A percentile compares a stretch with the other conserved stretches of the same genome.
These are phyloP conservation scores for Cliona cf. orientalis DNA, from an alignment of 37 sponge, comb jelly and placozoan genomes.

Conservation along the genomic window DNA sequence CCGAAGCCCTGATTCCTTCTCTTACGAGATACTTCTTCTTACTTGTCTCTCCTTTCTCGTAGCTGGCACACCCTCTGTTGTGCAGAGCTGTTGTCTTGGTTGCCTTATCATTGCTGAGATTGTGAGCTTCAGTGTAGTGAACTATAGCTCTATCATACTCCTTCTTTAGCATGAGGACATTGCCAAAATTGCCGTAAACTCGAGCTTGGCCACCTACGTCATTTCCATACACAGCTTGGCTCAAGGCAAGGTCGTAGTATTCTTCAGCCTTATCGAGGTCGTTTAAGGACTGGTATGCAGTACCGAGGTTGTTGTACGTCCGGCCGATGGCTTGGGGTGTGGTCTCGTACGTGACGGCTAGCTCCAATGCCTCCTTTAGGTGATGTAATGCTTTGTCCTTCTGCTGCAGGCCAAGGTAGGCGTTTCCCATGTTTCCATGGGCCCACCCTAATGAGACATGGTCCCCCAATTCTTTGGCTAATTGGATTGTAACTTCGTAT, in stretches of 20 bases:
- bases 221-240: slow-evolving; percentile 71
- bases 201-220: slow-evolving; percentile 68
- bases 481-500: slow-evolving; percentile 38
- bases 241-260: slow-evolving; percentile 69
- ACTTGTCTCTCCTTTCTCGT: slow-evolving; percentile 48
- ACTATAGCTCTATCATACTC: slow-evolving; percentile 47
- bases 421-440: slow-evolving; percentile 81
- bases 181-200: slow-evolving; percentile 77
- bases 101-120: slow-evolving; percentile 48
- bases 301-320: slow-evolving; percentile 75
- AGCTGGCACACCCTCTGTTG: slow-evolving; percentile 76
- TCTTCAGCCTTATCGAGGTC: slow-evolving; percentile 55
- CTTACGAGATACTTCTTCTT: neutral
- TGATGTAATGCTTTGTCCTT: slow-evolving; percentile 63
- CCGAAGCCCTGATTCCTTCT: neutral
- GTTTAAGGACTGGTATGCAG: slow-evolving; percentile 59
- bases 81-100: slow-evolving; percentile 63
- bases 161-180: slow-evolving; percentile 63
- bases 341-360: slow-evolving; percentile 54
- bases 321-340: slow-evolving; percentile 65
- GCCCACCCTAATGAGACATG: slow-evolving; percentile 66
- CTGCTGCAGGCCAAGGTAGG: slow-evolving; percentile 59
- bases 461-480: slow-evolving; percentile 51
- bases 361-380: slow-evolving; percentile 41
- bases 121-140: slow-evolving; percentile 69